A percentile compares a stretch with the other conserved stretches of the same genome.
Conservation (phyloP, 2,113 vertebrate genomes). For the Cyprinodon tularosa region DNA sequence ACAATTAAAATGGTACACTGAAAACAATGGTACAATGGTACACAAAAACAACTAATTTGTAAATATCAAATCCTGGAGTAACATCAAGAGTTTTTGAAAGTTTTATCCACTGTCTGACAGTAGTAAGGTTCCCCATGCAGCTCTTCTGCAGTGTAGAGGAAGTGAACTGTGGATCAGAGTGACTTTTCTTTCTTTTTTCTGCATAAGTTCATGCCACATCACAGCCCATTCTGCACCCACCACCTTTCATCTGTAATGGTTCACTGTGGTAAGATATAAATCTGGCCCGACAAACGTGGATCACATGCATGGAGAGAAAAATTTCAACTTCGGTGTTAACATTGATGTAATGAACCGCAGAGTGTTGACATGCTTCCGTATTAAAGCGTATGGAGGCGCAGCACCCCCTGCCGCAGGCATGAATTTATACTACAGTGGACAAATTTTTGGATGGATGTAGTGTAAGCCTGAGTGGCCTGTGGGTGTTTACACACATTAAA, state of each 20-base stretch:
- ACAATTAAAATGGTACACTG: too few relatives aligned
- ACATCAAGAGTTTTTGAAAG: too few relatives aligned
- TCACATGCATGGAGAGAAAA: slow-evolving; percentile 21
- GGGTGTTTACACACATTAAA: slow-evolving; percentile 18
- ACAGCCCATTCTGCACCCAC: neutral
- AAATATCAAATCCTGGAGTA: too few relatives aligned
- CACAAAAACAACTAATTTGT: neutral
- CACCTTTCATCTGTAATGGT: slow-evolving; percentile 13
- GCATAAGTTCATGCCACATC: slow-evolving; percentile 2
- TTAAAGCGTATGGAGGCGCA: slow-evolving; percentile 54
- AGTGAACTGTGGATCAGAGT: neutral
- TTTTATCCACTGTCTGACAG: neutral
- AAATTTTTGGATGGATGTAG: slow-evolving; percentile 26
- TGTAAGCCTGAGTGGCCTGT: slow-evolving; percentile 1
- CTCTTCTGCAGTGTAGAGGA: neutral
- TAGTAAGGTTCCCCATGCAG: neutral
- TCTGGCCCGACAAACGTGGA: slow-evolving; percentile 30
- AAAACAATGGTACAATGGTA: too few relatives aligned
- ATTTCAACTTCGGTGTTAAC: slow-evolving; percentile 7
- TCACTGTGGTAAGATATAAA: slow-evolving; percentile 24
- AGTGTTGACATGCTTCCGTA: slow-evolving; percentile 52
- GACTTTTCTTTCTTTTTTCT: neutral
- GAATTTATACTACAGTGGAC: slow-evolving; percentile 27
- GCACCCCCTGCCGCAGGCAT: slow-evolving; percentile 36
- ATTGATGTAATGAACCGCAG: slow-evolving; percentile 41